These are phyloP conservation scores for Zapornia atra DNA, from an alignment of 2,113 vertebrate genomes.

Conservation along the genomic window DNA sequence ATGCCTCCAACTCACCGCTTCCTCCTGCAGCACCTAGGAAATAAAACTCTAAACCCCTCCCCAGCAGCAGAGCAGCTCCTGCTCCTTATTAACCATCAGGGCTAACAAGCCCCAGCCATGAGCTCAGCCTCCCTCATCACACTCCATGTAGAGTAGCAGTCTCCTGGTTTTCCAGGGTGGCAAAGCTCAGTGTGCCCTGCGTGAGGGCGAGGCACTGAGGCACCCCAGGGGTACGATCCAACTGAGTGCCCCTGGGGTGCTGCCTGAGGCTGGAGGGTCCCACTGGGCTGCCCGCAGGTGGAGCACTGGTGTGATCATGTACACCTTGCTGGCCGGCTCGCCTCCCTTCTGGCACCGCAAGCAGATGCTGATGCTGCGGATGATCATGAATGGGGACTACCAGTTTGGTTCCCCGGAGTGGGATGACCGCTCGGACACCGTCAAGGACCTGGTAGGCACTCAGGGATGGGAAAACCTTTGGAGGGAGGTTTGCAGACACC, in stretches of 20 bases:
- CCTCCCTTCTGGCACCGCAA: slow-evolving; percentile 99
- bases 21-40: background rate
- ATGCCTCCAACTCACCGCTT: background rate
- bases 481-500: rapidly evolving
- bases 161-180: background rate
- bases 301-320: slow-evolving; percentile 98
- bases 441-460: slow-evolving; percentile 90
- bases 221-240: rapidly evolving
- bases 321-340: slow-evolving; percentile 93
- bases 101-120: background rate
- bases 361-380: slow-evolving; percentile 97
- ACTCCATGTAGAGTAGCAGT: rapidly evolving
- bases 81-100: background rate
- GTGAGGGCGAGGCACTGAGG: background rate
- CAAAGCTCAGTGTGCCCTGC: rapidly evolving
- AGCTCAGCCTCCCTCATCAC: background rate
- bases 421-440: slow-evolving; percentile 94
- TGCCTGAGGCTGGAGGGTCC: background rate
- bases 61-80: background rate
- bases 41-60: background rate
- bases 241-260: rapidly evolving
- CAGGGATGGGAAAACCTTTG: rapidly evolving
- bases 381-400: slow-evolving; percentile 92
- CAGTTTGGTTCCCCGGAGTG: slow-evolving; percentile 91
- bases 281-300: slow-evolving; percentile 77